Conservation (phyloP, 2,888 invertebrate genomes). For the Diarsia rubi region DNA sequence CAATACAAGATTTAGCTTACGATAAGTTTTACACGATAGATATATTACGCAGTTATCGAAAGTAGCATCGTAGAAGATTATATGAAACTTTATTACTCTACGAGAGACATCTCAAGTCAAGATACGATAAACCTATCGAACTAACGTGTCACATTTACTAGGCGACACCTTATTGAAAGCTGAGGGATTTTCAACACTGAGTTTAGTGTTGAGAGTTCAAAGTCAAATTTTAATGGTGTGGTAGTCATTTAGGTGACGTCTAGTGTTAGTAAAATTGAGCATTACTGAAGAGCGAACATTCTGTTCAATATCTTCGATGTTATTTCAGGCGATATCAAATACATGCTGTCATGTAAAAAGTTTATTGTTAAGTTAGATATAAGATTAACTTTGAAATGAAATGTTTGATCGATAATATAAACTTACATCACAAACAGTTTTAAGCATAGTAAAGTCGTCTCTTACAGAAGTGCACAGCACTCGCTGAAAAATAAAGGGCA, state of each 20-base stretch:
- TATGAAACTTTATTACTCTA: slow-evolving; percentile 40
- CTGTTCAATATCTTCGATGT: slow-evolving; percentile 33
- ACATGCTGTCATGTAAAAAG: slow-evolving; percentile 4
- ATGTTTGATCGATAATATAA: not conserved
- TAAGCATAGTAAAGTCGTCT: too few species aligned
- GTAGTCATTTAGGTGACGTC: not conserved
- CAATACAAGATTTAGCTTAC: slow-evolving; percentile 20
- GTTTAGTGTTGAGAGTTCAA: not conserved
- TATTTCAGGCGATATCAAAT: slow-evolving; percentile 42
- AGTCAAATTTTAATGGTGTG: too few species aligned
- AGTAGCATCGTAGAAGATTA: slow-evolving; percentile 37
- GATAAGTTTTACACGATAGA: slow-evolving; percentile 37
- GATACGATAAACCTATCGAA: slow-evolving; percentile 30
- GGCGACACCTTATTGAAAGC: not conserved
- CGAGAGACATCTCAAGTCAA: slow-evolving; percentile 20
- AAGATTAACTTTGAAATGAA: slow-evolving; percentile 28
- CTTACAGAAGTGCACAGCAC: too few species aligned
- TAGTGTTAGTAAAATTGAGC: not conserved
- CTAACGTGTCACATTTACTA: not conserved
- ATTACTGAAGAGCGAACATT: slow-evolving; percentile 24
- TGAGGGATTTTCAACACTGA: not conserved
- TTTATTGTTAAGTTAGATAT: slow-evolving; percentile 19
- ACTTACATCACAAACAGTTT: too few species aligned
- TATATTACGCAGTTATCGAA: slow-evolving; percentile 44
- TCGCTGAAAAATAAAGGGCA: too few species aligned